Conservation (phyloP, 1,140 invertebrate species). For the Solen grandis region DNA sequence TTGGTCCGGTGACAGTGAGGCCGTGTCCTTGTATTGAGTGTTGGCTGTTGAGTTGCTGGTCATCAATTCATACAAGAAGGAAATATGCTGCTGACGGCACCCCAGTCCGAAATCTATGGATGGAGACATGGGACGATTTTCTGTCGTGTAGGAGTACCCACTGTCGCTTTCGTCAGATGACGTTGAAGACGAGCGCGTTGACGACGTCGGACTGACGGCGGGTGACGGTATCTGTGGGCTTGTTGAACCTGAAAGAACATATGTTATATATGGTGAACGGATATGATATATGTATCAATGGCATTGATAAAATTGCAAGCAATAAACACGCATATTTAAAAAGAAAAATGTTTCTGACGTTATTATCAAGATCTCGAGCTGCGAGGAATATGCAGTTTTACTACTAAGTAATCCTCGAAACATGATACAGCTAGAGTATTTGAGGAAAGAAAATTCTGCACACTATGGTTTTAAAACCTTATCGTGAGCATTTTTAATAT, state of each 20-base stretch:
- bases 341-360: no score
- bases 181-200: slow-evolving; percentile 34
- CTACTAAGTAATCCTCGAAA: no score
- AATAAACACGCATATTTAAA: no score
- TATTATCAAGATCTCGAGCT: no score
- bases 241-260: slow-evolving; percentile 26
- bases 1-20: slow-evolving; percentile 27
- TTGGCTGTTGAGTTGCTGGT: slow-evolving; percentile 17
- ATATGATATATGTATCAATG: no score
- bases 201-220: slow-evolving; percentile 37
- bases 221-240: slow-evolving; percentile 20
- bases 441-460: no score
- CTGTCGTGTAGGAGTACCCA: slow-evolving; percentile 51
- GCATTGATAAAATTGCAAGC: no score
- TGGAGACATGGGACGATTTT: slow-evolving; percentile 43
- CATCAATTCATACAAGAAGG: slow-evolving; percentile 54
- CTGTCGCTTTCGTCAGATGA: slow-evolving; percentile 49
- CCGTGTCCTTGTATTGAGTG: slow-evolving; percentile 15
- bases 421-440: no score
- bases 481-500: no score
- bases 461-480: no score
- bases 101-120: slow-evolving; percentile 40
- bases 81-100: slow-evolving; percentile 49
- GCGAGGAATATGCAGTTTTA: no score
- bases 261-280: no score